Percentiles rank a stretch among this genome's conserved stretches.
These are phyloP conservation scores for Bruchidius siliquastri DNA, from an alignment of 2,888 invertebrate genomes.

Conservation along the genomic window DNA sequence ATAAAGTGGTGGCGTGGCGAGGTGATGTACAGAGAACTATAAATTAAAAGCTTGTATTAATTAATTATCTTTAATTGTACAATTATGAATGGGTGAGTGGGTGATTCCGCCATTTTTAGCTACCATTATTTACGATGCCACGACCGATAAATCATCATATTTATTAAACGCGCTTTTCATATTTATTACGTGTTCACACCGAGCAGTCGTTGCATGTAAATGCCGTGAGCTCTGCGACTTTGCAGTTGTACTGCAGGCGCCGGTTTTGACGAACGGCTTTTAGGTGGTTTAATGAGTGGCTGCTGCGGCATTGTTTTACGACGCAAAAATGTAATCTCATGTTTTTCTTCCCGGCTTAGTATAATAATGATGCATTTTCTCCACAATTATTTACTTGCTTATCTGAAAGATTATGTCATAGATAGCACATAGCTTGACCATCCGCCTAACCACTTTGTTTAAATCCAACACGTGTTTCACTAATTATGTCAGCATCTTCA, in stretches of 20 bases:
- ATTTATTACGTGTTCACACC: conserved; percentile 24
- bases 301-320: neutral
- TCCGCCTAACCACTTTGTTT: too few relatives aligned
- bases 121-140: conserved; percentile 38
- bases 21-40: conserved; percentile 8
- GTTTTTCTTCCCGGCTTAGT: too few relatives aligned
- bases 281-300: neutral
- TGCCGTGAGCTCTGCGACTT: neutral
- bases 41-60: conserved; percentile 35
- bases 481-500: too few relatives aligned
- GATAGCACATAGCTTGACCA: too few relatives aligned
- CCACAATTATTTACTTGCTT: too few relatives aligned
- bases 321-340: neutral
- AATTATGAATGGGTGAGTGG: conserved; percentile 36
- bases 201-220: neutral
- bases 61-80: conserved; percentile 39
- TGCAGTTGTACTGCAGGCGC: neutral
- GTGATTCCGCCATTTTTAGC: conserved; percentile 39
- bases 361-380: too few relatives aligned
- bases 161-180: conserved; percentile 34
- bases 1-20: neutral
- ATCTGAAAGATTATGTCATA: too few relatives aligned
- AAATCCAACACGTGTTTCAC: too few relatives aligned
- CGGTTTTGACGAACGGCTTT: neutral
- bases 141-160: conserved; percentile 33